These are phyloP conservation scores for Callipepla squamata DNA, from an alignment of 2,113 vertebrate genomes.

Conservation along the genomic window DNA sequence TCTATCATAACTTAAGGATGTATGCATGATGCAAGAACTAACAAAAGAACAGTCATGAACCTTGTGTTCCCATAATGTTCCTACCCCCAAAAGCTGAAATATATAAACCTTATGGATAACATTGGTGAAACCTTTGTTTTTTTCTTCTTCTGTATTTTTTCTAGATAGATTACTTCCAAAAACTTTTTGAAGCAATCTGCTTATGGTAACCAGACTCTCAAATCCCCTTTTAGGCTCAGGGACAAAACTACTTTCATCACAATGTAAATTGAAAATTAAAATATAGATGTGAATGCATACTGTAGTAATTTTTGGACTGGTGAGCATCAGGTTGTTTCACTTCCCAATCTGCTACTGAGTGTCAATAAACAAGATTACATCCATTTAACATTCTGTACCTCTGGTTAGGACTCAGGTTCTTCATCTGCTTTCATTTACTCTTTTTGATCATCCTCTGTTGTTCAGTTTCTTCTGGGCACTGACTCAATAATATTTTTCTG, in stretches of 20 bases:
- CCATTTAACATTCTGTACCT: neutral
- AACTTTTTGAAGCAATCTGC: neutral
- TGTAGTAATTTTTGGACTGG: slow-evolving; percentile 1
- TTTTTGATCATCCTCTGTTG: neutral
- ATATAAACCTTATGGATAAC: neutral
- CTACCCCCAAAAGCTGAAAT: neutral
- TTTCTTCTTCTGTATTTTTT: neutral
- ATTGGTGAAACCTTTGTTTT: neutral
- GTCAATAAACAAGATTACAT: neutral
- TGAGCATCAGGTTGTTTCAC: neutral
- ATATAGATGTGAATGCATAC: neutral
- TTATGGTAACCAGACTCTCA: neutral
- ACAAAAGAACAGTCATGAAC: neutral
- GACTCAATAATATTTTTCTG: neutral
- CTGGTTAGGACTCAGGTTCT: neutral
- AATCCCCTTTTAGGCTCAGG: neutral
- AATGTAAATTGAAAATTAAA: slow-evolving; percentile 5
- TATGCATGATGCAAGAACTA: neutral
- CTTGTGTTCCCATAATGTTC: neutral
- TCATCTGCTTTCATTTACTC: neutral
- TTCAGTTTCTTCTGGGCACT: neutral
- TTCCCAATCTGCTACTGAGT: neutral
- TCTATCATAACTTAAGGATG: neutral
- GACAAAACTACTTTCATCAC: neutral
- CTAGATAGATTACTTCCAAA: neutral